Base-by-base conservation (phyloP, 2,888 invertebrate species). In the Plebejus melissa region DNA sequence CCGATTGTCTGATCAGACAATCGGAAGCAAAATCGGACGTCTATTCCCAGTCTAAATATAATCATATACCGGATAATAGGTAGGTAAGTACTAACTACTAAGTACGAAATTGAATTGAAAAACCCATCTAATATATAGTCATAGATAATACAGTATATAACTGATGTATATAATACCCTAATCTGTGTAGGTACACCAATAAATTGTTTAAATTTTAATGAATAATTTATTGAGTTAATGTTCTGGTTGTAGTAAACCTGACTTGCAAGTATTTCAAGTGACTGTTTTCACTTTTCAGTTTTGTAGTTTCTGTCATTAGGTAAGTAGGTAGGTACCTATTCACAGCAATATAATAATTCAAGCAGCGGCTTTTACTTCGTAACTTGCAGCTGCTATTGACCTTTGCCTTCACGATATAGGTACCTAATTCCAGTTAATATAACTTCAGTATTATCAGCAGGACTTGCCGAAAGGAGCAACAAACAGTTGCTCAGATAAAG, bases 251-350 rank as follows among this genome's bases (percentile, higher is more conserved):
- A 22, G n/a, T 70, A 3, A 70, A 70, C 70, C 70, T 70, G 70
- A 70, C 41, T 70, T 70, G 41, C 70, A 70, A 70, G 38, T 69
- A 38, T 69, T 69, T 69, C n/a, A 69, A 16, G n/a, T 70, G 9
- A 70, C 41, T n/a, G 70, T 5, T 22, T 22, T 22, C 22, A 22
- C 0, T 22, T 38, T 13, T 22, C 22, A 22, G 22, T 22, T 38
- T 13, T 7, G 4, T 69, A 22, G 70, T 70, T 70, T 70, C 22
- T 22, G 9, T 38, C 13, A n/a, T 38, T 22, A 22, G 22, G 22
- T 22, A 22, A 22, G 22, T 22, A 22, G 22, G 22, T 22, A 22
- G 22, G 22, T 70, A 70, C 38, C 5, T 54, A 41, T 70, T 70
- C n/a, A 41, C 16, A 22, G 7, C 38, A 9, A 16, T 4, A 3